Evolutionary conservation across 2,113 vertebrate genomes (phyloP).

Genomic region (Laticauda laticaudata): DNA sequence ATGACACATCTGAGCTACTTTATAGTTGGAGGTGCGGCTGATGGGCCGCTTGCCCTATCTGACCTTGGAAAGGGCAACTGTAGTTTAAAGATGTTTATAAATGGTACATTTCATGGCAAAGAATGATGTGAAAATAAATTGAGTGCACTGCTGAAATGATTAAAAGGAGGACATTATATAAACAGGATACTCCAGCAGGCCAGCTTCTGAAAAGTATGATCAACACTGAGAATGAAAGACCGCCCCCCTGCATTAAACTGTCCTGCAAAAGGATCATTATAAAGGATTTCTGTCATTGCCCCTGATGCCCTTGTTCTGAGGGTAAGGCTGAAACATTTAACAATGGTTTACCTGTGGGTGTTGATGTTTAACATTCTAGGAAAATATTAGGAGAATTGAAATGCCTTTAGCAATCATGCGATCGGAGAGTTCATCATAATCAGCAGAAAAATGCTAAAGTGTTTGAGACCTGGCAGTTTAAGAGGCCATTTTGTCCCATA

Average conservation of each 20-base stretch:
- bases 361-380: constrained; percentile 30
- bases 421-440: background rate
- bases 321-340: background rate
- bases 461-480: background rate
- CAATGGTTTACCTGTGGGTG: constrained; percentile 7
- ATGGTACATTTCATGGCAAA: constrained; percentile 64
- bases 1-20: constrained; percentile 65
- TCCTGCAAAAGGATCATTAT: background rate
- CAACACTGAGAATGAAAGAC: background rate
- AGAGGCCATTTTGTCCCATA: background rate
- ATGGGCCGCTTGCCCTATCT: constrained; percentile 60
- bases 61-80: constrained; percentile 65
- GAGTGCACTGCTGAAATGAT: constrained; percentile 54
- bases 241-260: rapidly evolving
- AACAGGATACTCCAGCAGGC: constrained; percentile 51
- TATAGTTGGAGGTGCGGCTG: constrained; percentile 66
- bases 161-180: constrained; percentile 58
- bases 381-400: constrained; percentile 19
- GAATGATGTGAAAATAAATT: constrained; percentile 63
- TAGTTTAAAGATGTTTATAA: constrained; percentile 70
- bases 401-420: constrained; percentile 3
- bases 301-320: constrained; percentile 8
- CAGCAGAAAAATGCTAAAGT: background rate
- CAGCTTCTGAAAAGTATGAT: constrained; percentile 33
- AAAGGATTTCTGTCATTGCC: constrained; percentile 18